These are phyloP conservation scores for Berghia stephanieae DNA, from an alignment of 1,140 invertebrate genomes.

Conservation along the genomic window DNA sequence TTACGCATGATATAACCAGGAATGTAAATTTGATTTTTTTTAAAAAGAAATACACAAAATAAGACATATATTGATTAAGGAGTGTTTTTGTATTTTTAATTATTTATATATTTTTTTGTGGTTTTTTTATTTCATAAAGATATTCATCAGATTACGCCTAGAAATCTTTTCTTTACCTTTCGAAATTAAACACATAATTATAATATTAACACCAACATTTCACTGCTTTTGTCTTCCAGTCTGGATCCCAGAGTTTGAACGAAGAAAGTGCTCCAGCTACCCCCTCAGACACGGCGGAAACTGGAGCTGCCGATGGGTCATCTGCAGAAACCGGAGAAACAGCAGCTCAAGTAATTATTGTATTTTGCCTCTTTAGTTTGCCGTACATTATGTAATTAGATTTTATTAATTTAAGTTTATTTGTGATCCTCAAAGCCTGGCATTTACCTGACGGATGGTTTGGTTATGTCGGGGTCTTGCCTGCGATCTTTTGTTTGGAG, in stretches of 20 bases:
- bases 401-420: no score
- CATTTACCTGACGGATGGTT: no score
- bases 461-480: no score
- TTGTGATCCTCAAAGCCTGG: no score
- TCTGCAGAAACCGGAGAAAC: slow-evolving; percentile 24
- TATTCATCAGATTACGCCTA: background rate
- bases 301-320: slow-evolving; percentile 29
- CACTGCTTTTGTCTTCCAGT: background rate
- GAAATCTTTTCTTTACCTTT: background rate
- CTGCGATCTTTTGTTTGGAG: no score
- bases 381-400: no score
- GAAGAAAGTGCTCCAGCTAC: slow-evolving; percentile 33
- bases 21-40: no score
- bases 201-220: background rate
- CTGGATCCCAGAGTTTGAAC: background rate
- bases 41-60: no score
- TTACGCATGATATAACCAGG: no score
- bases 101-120: background rate
- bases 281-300: slow-evolving; percentile 33
- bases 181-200: background rate
- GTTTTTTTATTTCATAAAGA: background rate
- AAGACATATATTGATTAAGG: no score
- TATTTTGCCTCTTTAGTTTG: no score
- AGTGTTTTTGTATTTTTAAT: background rate
- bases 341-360: no score